A percentile compares a stretch with the other conserved stretches of the same genome.
These are phyloP conservation scores for Ctena decussata DNA, from an alignment of 2,888 invertebrate species.

Conservation along the genomic window DNA sequence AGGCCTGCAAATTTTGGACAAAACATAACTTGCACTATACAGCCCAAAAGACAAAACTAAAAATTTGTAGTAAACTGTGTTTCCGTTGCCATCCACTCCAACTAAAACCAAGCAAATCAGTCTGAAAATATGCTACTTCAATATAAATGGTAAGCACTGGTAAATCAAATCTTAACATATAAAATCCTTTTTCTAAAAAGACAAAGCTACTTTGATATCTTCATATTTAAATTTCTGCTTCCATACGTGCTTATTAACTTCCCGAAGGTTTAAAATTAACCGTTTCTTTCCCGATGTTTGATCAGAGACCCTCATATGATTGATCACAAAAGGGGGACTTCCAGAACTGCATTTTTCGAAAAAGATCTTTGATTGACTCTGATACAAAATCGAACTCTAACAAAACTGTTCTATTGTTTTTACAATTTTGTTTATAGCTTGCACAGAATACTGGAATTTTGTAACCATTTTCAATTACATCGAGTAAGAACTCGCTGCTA, in stretches of 20 bases:
- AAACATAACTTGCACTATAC: constrained; percentile 24
- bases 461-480: constrained; percentile 20
- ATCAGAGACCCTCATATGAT: constrained; percentile 26
- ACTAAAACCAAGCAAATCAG: constrained; percentile 26
- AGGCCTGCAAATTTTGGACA: constrained; percentile 41
- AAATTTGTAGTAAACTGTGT: constrained; percentile 23
- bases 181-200: constrained; percentile 22
- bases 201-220: constrained; percentile 24
- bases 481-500: not conserved
- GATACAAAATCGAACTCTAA: constrained; percentile 19
- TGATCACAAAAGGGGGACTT: not conserved
- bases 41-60: constrained; percentile 37
- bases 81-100: not conserved
- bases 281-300: constrained; percentile 27
- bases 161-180: constrained; percentile 42
- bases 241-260: constrained; percentile 31
- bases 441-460: constrained; percentile 19
- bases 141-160: constrained; percentile 49
- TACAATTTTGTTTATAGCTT: not conserved
- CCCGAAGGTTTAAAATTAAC: constrained; percentile 17
- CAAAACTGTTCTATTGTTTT: constrained; percentile 27
- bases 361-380: constrained; percentile 34
- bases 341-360: not conserved
- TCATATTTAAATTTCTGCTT: constrained; percentile 36
- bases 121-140: constrained; percentile 28